phyloP scores from a whole-genome alignment of 2,888 invertebrate species.

The Hyppa rectilinea region DNA sequence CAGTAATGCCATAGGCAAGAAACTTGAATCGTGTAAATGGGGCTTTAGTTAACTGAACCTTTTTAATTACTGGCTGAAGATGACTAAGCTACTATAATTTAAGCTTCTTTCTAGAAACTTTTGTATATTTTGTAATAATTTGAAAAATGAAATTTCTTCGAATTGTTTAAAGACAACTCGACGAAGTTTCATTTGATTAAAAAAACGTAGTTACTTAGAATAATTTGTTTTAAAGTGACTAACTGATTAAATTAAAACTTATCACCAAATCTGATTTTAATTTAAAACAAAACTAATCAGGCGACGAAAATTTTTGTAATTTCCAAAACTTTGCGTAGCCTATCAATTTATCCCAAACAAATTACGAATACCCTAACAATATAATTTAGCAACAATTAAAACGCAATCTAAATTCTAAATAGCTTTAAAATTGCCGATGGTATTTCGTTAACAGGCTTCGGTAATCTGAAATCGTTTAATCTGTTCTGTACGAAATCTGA shows the following conservation, averaged over 20 bases:
- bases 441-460: constrained; percentile 54
- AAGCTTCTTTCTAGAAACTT: no score
- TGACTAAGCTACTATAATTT: neutral
- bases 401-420: constrained; percentile 66
- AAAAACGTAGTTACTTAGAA: no score
- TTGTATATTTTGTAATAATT: neutral
- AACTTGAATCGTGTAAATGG: neutral
- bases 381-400: constrained; percentile 64
- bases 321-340: constrained; percentile 27
- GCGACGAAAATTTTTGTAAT: constrained; percentile 21
- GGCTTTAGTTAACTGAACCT: neutral
- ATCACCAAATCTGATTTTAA: constrained; percentile 1
- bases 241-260: neutral
- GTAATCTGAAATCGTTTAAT: constrained; percentile 52
- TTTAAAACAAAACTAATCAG: constrained; percentile 26
- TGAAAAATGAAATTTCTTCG: neutral
- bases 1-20: neutral
- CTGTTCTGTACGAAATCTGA: constrained; percentile 31
- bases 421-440: constrained; percentile 62
- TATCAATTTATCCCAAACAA: constrained; percentile 56
- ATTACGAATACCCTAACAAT: constrained; percentile 50
- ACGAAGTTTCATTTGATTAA: no score
- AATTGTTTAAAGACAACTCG: neutral
- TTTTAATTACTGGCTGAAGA: neutral
- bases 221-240: neutral